Conservation (phyloP, 2,888 invertebrate genomes). For the Folsomia candida region DNA sequence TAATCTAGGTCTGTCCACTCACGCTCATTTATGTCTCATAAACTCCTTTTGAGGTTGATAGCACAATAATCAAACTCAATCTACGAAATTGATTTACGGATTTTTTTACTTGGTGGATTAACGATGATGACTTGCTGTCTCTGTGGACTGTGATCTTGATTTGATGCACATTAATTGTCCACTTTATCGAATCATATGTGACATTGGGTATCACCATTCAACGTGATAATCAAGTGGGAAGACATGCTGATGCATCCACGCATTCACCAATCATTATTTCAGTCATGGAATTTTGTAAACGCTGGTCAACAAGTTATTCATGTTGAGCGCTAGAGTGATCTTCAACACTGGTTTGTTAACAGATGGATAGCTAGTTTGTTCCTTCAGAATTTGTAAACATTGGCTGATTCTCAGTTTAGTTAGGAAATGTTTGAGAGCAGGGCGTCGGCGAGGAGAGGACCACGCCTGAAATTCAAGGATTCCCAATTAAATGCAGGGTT, state of each 20-base stretch:
- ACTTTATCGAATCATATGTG: neutral
- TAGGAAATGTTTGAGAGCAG: neutral
- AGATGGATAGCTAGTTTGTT: neutral
- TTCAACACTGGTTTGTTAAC: constrained; percentile 12
- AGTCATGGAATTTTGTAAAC: too few species aligned
- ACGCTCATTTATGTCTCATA: neutral
- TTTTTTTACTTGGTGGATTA: neutral
- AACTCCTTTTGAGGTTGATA: neutral
- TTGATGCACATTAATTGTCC: neutral
- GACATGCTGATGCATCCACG: too few species aligned
- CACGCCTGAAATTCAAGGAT: constrained; percentile 44
- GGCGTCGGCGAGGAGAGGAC: constrained; percentile 26
- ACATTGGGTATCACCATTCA: neutral
- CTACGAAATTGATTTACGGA: constrained; percentile 1
- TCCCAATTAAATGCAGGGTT: constrained; percentile 10
- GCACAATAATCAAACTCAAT: neutral
- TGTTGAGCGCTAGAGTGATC: neutral
- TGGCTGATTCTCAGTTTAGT: neutral
- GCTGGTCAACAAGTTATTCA: neutral
- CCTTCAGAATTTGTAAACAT: neutral
- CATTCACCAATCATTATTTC: too few species aligned
- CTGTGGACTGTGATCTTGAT: neutral
- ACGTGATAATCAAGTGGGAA: neutral
- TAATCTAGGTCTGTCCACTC: neutral
- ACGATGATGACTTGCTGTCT: neutral